Base-by-base conservation (phyloP, 2,113 vertebrate genomes). In the Apodemus speciosus region DNA sequence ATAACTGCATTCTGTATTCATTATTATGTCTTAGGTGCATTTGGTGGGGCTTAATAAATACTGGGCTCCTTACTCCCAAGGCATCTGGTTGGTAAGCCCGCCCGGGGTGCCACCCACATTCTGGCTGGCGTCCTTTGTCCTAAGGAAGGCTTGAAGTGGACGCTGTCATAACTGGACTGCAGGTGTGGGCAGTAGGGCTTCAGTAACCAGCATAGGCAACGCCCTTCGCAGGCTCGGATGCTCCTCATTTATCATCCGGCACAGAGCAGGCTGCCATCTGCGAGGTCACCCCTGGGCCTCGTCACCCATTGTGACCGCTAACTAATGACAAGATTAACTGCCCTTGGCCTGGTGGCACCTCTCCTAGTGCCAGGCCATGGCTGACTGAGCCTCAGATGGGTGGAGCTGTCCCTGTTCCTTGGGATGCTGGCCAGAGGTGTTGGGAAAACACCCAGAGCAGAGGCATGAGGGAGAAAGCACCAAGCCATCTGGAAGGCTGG, bases 251-350 rank as follows among this genome's bases (percentile, higher is more conserved):
- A 72, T 94, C 92, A 92, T 77, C 43, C 2, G 3, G 66, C 71
- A 38, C 85, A 23, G 4, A 92, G 83, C 77, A 6, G 83, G 68
- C 91, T 83, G 62, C 88, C 95, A 90, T 94, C 95, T 96, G 88
- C 1, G n/a, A 88, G 89, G 95, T 84, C 69, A 88, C 93, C 92
- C 83, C 56, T 21, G 89, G 90, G 92, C 72, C 51, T 51, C 5
- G 0, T 95, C 93, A 81, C 88, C 84, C 46, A 69, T 66, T 43
- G 1, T 21, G 0, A 85, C 86, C 93, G 93, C 93, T 92, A 91
- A 96, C 96, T 96, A 94, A 94, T 95, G 85, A 91, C 79, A 93
- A 86, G 93, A 96, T 91, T 86, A 95, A 96, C 56, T 2, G 35
- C 60, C 87, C 58, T 76, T 46, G 77, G 75, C n/a, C 73, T 91